Evolutionary conservation across 2,113 vertebrate species (phyloP), one percentile per base, ranked within the genome.

Genomic region (Anarhynchus alexandrinus): DNA sequence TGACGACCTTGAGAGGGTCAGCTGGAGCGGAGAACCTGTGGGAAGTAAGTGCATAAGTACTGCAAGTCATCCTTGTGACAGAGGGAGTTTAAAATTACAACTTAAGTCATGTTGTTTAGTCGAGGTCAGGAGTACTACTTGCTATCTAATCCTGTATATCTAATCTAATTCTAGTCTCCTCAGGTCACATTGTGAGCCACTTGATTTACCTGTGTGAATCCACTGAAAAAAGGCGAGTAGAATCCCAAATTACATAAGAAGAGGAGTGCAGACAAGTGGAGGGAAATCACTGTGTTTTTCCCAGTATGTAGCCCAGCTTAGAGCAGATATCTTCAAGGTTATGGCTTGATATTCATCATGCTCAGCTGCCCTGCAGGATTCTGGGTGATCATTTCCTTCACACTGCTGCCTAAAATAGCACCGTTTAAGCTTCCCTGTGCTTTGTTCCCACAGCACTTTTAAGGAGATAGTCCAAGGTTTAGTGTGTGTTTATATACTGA

Each of bases 11-110:
- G 99, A 99, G 96, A 99, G 98, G 96, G 98, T 99, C 98, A 99
- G 98, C 98, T 99, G 99, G 99, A 99, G 98, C 0, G 99, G 99
- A n/a, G 99, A 99, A 25, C 99, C 99, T 8, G 98, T 99, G 61
- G 99, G 99, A 95, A 99, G 99, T 99, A 98, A 99, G 99, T 97
- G 54, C 22, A 76, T 47, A 55, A 84, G 40, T 66, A 32, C 55
- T 67, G 25, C 22, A 55, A 71, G 45, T 65, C 78, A 34, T 34
- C 3, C 58, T 13, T 61, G 42, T 52, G 40, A 51, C 43, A 70
- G 29, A 69, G 12, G 20, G 4, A 11, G 5, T 58, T 79, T 66
- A 30, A 67, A 86, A 66, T 65, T 57, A 25, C 15, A 3, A 4
- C 23, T 59, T 45, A 54, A 80, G 10, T 64, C 20, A 16, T 34